Evolutionary conservation across 2,113 vertebrate genomes (phyloP), one percentile per base, ranked within the genome.

Genomic region (Marcusenius ussheri): DNA sequence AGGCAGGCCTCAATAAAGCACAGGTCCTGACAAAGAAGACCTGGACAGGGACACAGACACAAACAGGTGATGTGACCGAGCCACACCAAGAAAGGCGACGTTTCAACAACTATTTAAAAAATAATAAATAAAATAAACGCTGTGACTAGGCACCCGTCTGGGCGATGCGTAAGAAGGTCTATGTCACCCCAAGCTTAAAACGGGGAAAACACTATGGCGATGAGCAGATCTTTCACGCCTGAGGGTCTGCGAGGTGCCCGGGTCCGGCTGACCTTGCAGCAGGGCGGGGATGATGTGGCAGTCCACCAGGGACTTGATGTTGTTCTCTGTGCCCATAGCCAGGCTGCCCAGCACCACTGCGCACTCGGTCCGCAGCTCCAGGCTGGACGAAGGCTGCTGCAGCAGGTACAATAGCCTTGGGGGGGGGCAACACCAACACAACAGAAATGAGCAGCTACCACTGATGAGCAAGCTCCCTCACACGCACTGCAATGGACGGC

Each of bases 301-400:
- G 96, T 99, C 98, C 94, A 99, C 96, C 47, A 99, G 96, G 94
- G 98, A 99, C 96, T 99, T 99, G 93, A 99, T 98, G 94, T 99
- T 99, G 94, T 99, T 99, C 95, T 99, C 98, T 1, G 98, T 99
- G 91, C 98, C 98, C 98, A 99, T 99, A 77, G 98, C 98, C 51
- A 99, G 96, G 93, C 98, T 99, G 94, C 98, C 98, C 17, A 99
- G 95, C 66, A 99, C 98, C 91, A 99, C 98, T 0, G 98, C 97
- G 42, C 98, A 99, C 92, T 99, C 98, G 0, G 97, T 98, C 94
- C 97, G 96, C 92, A 99, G 94, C 92, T 98, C 97, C 42, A 97
- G 96, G 93, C 96, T 98, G 88, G 98, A 99, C 0, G 95, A 96
- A 94, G 97, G 97, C 96, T 99, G 98, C 94, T 99, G 98, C 70